Conservation (phyloP, 2,888 invertebrate genomes). For the Hirtodrosophila alboralis region DNA sequence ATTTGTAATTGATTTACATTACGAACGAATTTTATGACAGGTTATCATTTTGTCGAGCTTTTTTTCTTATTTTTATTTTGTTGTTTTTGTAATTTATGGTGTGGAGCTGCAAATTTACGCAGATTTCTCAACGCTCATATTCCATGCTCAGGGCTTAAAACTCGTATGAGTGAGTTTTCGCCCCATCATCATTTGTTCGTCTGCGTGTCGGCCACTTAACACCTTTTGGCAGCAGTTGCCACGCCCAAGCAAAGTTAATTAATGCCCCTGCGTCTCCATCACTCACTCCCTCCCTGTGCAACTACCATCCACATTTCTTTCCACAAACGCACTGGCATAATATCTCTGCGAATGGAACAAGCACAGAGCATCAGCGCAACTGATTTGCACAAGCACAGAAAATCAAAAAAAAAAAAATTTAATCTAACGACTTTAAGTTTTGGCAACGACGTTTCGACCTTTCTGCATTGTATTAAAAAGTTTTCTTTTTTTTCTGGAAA, state of each 20-base stretch:
- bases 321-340: too few species aligned
- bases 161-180: slow-evolving; percentile 52
- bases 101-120: slow-evolving; percentile 46
- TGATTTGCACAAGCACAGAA: slow-evolving; percentile 57
- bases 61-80: slow-evolving; percentile 37
- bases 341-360: too few species aligned
- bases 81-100: slow-evolving; percentile 52
- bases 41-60: slow-evolving; percentile 34
- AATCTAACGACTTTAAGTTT: slow-evolving; percentile 45
- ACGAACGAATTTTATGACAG: slow-evolving; percentile 4
- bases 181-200: slow-evolving; percentile 69
- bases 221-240: slow-evolving; percentile 71
- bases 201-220: slow-evolving; percentile 61
- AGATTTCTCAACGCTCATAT: slow-evolving; percentile 52
- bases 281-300: neutral
- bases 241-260: slow-evolving; percentile 71
- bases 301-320: too few species aligned
- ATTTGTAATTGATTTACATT: too few species aligned
- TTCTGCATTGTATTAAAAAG: slow-evolving; percentile 53
- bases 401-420: slow-evolving; percentile 1
- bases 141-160: slow-evolving; percentile 43
- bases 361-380: too few species aligned
- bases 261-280: slow-evolving; percentile 37
- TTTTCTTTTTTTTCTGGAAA: slow-evolving; percentile 72
- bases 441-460: slow-evolving; percentile 13